Conservation (phyloP, 2,888 invertebrate species). For the Colostygia pectinataria region DNA sequence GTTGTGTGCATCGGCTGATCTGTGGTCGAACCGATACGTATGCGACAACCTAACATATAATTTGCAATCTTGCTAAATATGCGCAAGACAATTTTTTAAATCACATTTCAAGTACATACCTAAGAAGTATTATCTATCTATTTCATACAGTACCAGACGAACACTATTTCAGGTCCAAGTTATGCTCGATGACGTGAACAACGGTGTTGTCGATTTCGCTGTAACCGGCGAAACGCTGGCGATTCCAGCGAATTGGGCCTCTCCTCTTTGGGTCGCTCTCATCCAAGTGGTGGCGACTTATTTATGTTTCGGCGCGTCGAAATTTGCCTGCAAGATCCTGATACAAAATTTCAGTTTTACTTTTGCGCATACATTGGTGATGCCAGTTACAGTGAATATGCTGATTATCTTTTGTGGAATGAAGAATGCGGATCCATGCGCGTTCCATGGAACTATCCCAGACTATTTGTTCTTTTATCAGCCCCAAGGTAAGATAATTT, state of each 20-base stretch:
- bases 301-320: conserved; percentile 86
- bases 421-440: conserved; percentile 86
- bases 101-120: too few relatives aligned
- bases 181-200: conserved; percentile 56
- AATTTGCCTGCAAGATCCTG: conserved; percentile 94
- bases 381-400: conserved; percentile 88
- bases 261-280: conserved; percentile 84
- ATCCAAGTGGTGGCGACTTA: conserved; percentile 87
- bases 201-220: conserved; percentile 62
- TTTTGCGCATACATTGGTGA: conserved; percentile 89
- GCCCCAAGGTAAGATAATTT: conserved; percentile 79
- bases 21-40: too few relatives aligned
- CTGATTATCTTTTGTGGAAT: conserved; percentile 86
- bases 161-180: conserved; percentile 74
- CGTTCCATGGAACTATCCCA: conserved; percentile 86
- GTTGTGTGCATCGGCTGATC: too few relatives aligned
- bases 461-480: conserved; percentile 94
- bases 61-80: too few relatives aligned
- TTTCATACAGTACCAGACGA: too few relatives aligned
- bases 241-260: conserved; percentile 55
- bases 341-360: conserved; percentile 95
- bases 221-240: conserved; percentile 55
- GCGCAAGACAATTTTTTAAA: too few relatives aligned
- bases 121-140: too few relatives aligned
- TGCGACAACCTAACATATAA: too few relatives aligned